Conservation (phyloP, 2,113 vertebrate species). For the Egretta garzetta region DNA sequence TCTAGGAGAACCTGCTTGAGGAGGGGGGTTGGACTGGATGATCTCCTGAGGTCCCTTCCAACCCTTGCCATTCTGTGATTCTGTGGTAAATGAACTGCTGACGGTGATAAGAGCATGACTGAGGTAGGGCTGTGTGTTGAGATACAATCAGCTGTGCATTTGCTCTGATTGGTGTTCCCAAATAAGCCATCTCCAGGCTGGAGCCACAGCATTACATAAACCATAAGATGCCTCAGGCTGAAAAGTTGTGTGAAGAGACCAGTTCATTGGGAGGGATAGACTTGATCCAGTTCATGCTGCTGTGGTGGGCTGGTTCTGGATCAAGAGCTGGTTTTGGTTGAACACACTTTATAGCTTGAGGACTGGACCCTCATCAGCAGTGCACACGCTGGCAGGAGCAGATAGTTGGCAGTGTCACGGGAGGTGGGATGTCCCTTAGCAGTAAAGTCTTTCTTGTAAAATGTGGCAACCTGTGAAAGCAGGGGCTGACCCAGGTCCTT, state of each 20-base stretch:
- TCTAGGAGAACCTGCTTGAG: no score
- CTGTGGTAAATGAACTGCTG: background rate
- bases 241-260: background rate
- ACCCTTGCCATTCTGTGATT: no score
- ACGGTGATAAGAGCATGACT: background rate
- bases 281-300: background rate
- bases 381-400: background rate
- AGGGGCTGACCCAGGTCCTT: background rate
- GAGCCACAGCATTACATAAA: background rate
- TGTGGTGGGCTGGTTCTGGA: background rate
- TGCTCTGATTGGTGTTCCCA: background rate
- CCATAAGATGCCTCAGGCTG: background rate
- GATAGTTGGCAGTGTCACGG: background rate
- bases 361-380: background rate
- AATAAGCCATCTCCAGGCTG: background rate
- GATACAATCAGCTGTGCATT: background rate
- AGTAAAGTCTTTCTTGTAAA: background rate
- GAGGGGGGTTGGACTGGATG: no score
- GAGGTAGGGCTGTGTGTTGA: background rate
- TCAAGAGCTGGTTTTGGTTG: background rate
- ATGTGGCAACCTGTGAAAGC: background rate
- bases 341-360: background rate
- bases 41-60: no score
- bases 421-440: background rate
- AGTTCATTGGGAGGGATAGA: background rate